Base-by-base conservation (phyloP, 2,113 vertebrate genomes). In the Notiomystis cincta region DNA sequence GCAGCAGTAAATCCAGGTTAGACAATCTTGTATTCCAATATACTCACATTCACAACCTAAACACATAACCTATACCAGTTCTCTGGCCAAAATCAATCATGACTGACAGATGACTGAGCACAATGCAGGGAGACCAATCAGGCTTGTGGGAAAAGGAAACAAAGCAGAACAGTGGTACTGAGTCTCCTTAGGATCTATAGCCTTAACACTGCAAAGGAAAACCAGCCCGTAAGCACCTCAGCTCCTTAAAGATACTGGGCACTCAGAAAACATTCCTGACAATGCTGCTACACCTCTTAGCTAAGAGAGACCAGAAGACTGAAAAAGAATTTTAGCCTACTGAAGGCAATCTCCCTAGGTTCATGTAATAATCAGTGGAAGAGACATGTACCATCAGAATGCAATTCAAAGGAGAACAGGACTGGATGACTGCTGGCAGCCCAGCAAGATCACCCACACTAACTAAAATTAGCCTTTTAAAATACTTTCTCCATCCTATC, bases 391-490 rank as follows among this genome's bases (percentile, higher is more conserved):
- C 40, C 50, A 86, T 54, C 37, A 88, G 62, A 97, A 88, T 6
- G 27, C 35, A 89, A 89, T 83, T 90, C 66, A 83, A 62, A 93
- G 54, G 77, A 83, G 89, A 93, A 66, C 25, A 42, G 54, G 47
- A 45, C 66, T 58, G 30, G 30, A 77, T 77, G 64, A 83, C n/a
- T 6, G 19, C 76, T 95, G 58, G 71, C 82, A 95, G 82, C 54
- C 79, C 58, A 90, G 76, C 35, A 80, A 90, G 75, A 93, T 92
- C 88, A 89, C 42, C 86, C 86, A 93, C 76, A 62, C 86, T 79
- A 93, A 94, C 92, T 96, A 95, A 96, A 96, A 96, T 95, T 90
- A 92, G 90, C 71, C 93, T 93, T 91, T 95, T 91, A 79, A 94
- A 97, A 96, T 80, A 83, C 86, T 70, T 92, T 35, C 47, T 80